phyloP scores from a whole-genome alignment of 2,888 invertebrate species.

The Conomelus anceps region DNA sequence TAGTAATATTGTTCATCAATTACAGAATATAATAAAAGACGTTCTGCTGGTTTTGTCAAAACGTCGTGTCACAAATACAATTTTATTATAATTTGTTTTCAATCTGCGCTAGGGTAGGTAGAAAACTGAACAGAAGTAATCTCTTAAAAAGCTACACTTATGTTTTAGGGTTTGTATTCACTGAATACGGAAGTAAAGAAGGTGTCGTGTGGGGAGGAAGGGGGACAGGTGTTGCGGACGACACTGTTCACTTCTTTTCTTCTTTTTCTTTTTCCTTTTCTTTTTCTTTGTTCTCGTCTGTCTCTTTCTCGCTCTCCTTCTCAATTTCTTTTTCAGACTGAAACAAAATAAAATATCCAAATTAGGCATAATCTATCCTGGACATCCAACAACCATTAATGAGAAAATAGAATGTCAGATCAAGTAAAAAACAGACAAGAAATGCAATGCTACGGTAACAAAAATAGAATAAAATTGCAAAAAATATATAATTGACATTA shows the following conservation, averaged over 20 bases:
- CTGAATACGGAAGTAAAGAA: conserved; percentile 22
- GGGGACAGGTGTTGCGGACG: conserved; percentile 5
- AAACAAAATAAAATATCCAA: conserved; percentile 21
- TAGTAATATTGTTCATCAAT: conserved; percentile 20
- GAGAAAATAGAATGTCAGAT: no score
- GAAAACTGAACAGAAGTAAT: conserved; percentile 25
- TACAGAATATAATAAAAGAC: conserved; percentile 21
- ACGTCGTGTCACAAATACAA: conserved; percentile 20
- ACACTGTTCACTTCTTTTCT: conserved; percentile 32
- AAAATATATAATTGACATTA: no score
- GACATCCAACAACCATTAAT: no score
- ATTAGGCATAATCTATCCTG: background rate
- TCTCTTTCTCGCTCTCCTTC: conserved; percentile 35
- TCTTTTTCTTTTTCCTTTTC: conserved; percentile 31
- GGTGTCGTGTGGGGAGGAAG: background rate
- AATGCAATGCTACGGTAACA: no score
- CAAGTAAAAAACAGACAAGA: no score
- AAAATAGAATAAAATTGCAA: no score
- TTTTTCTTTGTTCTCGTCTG: conserved; percentile 33
- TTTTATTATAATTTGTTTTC: conserved; percentile 16
- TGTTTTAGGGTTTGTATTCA: conserved; percentile 16
- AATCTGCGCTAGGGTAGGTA: conserved; percentile 7
- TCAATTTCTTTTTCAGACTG: conserved; percentile 37
- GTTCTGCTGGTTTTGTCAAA: conserved; percentile 17
- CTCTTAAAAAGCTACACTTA: conserved; percentile 29